A percentile compares a stretch with the other conserved stretches of the same genome.
Evolutionary conservation across 1,140 invertebrate genomes (phyloP).

Genomic region (Pseudomyrmex concolor): DNA sequence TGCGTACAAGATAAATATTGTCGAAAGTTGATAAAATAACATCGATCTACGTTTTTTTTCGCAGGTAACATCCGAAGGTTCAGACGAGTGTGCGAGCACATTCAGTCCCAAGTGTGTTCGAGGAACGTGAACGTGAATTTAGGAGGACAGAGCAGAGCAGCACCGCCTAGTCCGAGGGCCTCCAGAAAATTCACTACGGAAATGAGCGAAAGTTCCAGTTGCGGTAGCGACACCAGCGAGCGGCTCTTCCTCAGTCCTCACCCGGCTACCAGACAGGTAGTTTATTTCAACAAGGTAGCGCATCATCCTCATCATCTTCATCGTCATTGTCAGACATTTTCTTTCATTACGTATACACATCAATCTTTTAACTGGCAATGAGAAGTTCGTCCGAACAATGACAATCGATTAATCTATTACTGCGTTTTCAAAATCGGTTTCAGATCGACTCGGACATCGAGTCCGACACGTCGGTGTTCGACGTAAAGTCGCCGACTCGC

Average conservation of each 20-base stretch:
- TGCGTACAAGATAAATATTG: no score
- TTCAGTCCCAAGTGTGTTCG: conserved; percentile 94
- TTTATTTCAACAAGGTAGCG: conserved; percentile 84
- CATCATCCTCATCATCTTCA: conserved; percentile 77
- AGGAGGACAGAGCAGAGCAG: conserved; percentile 87
- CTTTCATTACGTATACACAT: no score
- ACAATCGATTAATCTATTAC: not conserved
- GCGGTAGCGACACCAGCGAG: conserved; percentile 93
- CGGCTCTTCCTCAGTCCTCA: conserved; percentile 87
- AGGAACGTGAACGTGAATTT: conserved; percentile 81
- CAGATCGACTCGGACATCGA: conserved; percentile 88
- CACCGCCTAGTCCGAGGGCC: conserved; percentile 90
- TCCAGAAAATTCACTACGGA: conserved; percentile 89
- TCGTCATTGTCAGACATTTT: not conserved
- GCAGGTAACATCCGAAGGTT: conserved; percentile 97
- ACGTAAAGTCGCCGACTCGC: conserved; percentile 85
- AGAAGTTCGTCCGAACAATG: no score
- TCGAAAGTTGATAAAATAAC: no score
- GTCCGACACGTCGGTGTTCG: conserved; percentile 87
- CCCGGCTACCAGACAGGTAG: conserved; percentile 87
- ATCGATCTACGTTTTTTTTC: conserved; percentile 30
- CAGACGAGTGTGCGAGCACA: conserved; percentile 97
- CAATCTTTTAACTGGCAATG: not conserved
- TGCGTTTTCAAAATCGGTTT: conserved; percentile 32
- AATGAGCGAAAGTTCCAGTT: conserved; percentile 92